These are phyloP conservation scores for Ophiothrix spiculata DNA, from an alignment of 35 echinoderm and acorn worm species.

Conservation along the genomic window DNA sequence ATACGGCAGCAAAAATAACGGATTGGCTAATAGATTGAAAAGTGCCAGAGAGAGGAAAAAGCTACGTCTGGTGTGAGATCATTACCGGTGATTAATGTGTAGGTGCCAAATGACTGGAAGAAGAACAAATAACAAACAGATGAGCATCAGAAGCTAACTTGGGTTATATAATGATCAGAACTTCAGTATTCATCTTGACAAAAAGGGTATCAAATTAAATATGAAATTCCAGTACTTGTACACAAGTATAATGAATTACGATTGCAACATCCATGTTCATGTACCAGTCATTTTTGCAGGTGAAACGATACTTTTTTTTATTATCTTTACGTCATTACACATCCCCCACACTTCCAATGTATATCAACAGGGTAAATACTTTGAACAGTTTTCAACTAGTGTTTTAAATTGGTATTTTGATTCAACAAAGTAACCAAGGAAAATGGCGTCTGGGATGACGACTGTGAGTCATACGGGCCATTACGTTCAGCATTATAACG, in stretches of 20 bases:
- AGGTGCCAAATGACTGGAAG: conserved; percentile 69
- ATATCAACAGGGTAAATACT: too few relatives aligned
- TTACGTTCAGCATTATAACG: too few relatives aligned
- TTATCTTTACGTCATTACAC: too few relatives aligned
- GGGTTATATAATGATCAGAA: not conserved
- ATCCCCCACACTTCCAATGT: too few relatives aligned
- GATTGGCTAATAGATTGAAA: conserved; percentile 68
- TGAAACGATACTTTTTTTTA: too few relatives aligned
- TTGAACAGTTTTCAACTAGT: too few relatives aligned
- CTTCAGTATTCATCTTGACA: too few relatives aligned
- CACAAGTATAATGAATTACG: not conserved
- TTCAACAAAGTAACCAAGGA: too few relatives aligned
- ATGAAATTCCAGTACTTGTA: not conserved
- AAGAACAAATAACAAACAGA: not conserved
- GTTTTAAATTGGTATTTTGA: too few relatives aligned
- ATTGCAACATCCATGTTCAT: not conserved
- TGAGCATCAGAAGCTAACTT: not conserved
- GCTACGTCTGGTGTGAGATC: conserved; percentile 75
- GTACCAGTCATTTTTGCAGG: not conserved
- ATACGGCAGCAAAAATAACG: conserved; percentile 66
- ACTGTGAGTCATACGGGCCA: too few relatives aligned
- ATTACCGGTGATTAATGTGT: conserved; percentile 43
- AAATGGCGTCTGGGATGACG: too few relatives aligned
- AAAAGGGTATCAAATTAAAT: not conserved
- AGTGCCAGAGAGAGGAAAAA: conserved; percentile 74